These are phyloP conservation scores for Idris sp. DNA, from an alignment of 1,140 invertebrate species.

Conservation along the genomic window DNA sequence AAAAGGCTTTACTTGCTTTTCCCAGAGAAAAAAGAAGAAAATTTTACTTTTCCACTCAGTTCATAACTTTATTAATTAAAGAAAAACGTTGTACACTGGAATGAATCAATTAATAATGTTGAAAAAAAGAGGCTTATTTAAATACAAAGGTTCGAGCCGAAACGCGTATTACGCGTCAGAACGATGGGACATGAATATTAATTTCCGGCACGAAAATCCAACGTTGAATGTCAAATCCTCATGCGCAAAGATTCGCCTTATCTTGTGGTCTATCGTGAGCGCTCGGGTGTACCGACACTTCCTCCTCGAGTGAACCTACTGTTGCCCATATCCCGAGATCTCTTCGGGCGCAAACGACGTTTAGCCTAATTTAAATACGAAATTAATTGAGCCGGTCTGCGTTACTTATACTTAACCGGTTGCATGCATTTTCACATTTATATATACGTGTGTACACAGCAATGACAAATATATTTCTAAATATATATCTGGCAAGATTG, in stretches of 20 bases:
- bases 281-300: constrained; percentile 58
- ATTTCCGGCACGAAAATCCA: constrained; percentile 51
- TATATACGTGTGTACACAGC: too few species aligned
- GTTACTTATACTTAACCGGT: constrained; percentile 41
- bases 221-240: constrained; percentile 46
- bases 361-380: constrained; percentile 66
- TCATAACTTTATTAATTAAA: too few species aligned
- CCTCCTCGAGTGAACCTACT: constrained; percentile 51
- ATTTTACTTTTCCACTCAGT: too few species aligned
- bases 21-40: too few species aligned
- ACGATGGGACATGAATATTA: constrained; percentile 43
- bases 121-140: constrained; percentile 18
- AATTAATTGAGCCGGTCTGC: constrained; percentile 62
- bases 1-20: too few species aligned
- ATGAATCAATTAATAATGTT: constrained; percentile 3
- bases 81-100: too few species aligned
- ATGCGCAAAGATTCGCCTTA: constrained; percentile 57
- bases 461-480: too few species aligned
- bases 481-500: too few species aligned
- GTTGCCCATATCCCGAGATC: constrained; percentile 41
- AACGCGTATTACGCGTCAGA: constrained; percentile 8
- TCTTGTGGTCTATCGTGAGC: constrained; percentile 52
- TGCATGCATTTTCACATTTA: constrained; percentile 7
- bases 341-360: constrained; percentile 50
- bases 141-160: constrained; percentile 15